Conservation (phyloP, 2,888 invertebrate species). For the Tetragonisca angustula region DNA sequence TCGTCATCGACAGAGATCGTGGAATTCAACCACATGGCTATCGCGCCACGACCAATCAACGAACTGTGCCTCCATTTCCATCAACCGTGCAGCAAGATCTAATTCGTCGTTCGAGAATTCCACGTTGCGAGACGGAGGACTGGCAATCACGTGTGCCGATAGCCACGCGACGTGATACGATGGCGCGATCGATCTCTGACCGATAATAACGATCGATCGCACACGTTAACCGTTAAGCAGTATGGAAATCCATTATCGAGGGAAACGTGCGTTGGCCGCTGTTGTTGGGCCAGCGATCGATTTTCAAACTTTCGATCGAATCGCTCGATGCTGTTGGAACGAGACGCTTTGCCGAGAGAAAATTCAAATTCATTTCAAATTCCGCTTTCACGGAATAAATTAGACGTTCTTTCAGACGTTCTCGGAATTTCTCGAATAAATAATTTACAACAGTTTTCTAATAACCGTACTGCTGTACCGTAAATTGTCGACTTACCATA, state of each 20-base stretch:
- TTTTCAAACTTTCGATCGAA: not conserved
- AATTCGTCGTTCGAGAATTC: conserved; percentile 53
- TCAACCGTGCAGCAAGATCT: conserved; percentile 31
- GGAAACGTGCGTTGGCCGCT: not conserved
- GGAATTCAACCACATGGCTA: conserved; percentile 72
- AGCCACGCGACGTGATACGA: conserved; percentile 53
- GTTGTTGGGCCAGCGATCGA: conserved; percentile 40
- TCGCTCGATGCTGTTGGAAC: not conserved
- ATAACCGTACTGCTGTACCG: conserved; percentile 15
- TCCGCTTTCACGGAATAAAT: not conserved
- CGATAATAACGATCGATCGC: conserved; percentile 67
- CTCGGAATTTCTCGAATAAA: not conserved
- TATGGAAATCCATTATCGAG: conserved; percentile 66
- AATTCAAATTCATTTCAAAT: not conserved
- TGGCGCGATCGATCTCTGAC: conserved; percentile 60
- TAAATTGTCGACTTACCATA: conserved; percentile 41
- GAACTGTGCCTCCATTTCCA: not conserved
- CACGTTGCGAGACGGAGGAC: conserved; percentile 30
- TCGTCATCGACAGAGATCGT: conserved; percentile 71
- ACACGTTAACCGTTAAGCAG: conserved; percentile 48
- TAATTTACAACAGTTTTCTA: conserved; percentile 29
- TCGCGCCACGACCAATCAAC: not conserved
- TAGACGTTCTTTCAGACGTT: not conserved
- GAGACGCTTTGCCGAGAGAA: not conserved
- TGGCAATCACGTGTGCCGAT: conserved; percentile 49